Conservation (phyloP, 2,888 invertebrate species). For the Macrophya annulata region DNA sequence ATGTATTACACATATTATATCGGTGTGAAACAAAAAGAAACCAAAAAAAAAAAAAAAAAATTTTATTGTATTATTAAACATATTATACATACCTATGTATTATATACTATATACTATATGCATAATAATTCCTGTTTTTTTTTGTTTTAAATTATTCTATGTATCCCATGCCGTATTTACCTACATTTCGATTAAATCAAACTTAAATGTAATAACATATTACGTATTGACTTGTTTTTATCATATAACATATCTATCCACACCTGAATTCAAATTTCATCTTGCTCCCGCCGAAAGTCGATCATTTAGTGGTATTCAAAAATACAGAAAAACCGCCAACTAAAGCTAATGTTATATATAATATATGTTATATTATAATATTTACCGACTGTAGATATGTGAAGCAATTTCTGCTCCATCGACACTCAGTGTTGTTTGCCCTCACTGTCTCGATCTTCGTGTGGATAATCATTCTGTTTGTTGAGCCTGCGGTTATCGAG, state of each 20-base stretch:
- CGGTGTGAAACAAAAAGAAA: neutral
- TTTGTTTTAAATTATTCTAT: conserved; percentile 19
- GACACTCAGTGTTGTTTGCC: neutral
- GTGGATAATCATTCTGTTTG: neutral
- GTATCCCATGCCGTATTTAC: conserved; percentile 16
- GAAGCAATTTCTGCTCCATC: neutral
- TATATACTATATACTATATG: neutral
- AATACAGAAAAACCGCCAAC: neutral
- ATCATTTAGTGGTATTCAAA: neutral
- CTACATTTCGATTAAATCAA: conserved; percentile 28
- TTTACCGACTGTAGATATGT: neutral
- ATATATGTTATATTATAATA: no score
- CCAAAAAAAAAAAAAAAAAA: neutral
- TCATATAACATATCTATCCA: neutral
- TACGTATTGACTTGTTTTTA: neutral
- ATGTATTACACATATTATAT: no score
- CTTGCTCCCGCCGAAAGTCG: neutral
- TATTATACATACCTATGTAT: conserved; percentile 2
- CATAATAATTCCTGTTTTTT: neutral
- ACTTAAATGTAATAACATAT: conserved; percentile 29
- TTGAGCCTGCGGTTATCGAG: neutral
- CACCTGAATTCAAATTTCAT: neutral
- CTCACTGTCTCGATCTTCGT: neutral
- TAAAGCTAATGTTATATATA: neutral
- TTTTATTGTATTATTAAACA: neutral